Evolutionary conservation across 2,888 invertebrate genomes (phyloP).

Genomic region (Hemithea aestivaria): DNA sequence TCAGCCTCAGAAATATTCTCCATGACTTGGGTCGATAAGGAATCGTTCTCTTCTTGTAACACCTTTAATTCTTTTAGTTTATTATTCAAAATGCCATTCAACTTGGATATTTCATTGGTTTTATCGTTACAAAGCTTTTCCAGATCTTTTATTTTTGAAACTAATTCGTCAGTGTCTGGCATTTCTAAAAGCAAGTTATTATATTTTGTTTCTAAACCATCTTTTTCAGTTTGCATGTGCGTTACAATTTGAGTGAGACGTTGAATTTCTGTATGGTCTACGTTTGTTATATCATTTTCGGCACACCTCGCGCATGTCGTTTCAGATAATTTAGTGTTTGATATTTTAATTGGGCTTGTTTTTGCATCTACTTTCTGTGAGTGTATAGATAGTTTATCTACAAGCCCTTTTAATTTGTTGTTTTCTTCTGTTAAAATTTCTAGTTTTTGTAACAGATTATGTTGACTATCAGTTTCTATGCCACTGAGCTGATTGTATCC

Average conservation of each 20-base stretch:
- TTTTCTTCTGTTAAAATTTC: conserved; percentile 48
- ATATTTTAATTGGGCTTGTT: conserved; percentile 39
- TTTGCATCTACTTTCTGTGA: conserved; percentile 32
- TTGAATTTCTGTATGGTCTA: conserved; percentile 33
- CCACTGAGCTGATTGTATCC: conserved; percentile 34
- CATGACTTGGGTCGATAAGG: conserved; percentile 77
- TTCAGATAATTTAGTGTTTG: background rate
- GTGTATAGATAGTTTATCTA: conserved; percentile 29
- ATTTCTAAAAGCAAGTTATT: conserved; percentile 47
- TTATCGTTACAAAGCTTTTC: conserved; percentile 48
- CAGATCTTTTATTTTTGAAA: conserved; percentile 44
- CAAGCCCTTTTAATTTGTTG: conserved; percentile 35
- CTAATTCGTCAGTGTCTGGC: conserved; percentile 43
- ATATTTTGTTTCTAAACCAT: conserved; percentile 48
- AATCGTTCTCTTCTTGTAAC: conserved; percentile 74
- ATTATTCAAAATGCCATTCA: conserved; percentile 34
- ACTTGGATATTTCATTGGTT: conserved; percentile 40
- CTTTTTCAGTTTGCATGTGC: conserved; percentile 39
- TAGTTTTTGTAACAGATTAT: conserved; percentile 32
- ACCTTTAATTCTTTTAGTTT: conserved; percentile 44
- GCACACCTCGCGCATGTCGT: conserved; percentile 5
- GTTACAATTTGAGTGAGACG: conserved; percentile 36
- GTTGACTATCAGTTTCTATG: conserved; percentile 33
- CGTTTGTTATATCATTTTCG: conserved; percentile 1
- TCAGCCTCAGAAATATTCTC: conserved; percentile 79